Conservation (phyloP, 1,140 invertebrate species). For the Drosophila nigrodunni region DNA sequence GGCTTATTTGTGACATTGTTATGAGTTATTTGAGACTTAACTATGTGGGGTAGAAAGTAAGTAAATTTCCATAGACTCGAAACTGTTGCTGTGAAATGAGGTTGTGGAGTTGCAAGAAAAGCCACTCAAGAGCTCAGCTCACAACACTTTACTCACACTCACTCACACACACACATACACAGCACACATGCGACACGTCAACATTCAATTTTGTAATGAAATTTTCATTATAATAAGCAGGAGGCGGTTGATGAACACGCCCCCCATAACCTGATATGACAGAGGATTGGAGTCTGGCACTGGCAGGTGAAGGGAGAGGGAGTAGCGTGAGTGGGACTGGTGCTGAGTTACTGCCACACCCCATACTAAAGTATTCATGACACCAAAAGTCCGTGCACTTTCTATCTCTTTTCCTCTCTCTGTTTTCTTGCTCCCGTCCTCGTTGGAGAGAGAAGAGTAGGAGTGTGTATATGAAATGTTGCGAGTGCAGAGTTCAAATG, state of each 20-base stretch:
- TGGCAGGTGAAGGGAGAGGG: background rate
- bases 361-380: conserved; percentile 53
- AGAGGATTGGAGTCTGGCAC: conserved; percentile 25
- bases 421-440: background rate
- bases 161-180: too few relatives aligned
- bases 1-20: conserved; percentile 3
- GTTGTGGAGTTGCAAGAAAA: conserved; percentile 1
- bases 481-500: conserved; percentile 47
- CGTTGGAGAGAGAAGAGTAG: background rate
- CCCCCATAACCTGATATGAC: conserved; percentile 19
- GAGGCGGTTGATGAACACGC: conserved; percentile 39
- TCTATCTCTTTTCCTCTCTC: background rate
- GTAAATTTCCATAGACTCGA: background rate
- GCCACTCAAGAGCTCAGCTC: conserved; percentile 30
- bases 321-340: background rate
- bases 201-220: conserved; percentile 82
- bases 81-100: background rate
- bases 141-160: background rate
- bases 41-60: background rate
- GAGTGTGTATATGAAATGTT: background rate
- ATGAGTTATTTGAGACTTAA: background rate
- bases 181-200: conserved; percentile 74
- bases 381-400: conserved; percentile 7
- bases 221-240: conserved; percentile 77
- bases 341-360: conserved; percentile 34